These are phyloP conservation scores for Siniperca scherzeri DNA, from an alignment of 2,797 vertebrate genomes.

Conservation along the genomic window DNA sequence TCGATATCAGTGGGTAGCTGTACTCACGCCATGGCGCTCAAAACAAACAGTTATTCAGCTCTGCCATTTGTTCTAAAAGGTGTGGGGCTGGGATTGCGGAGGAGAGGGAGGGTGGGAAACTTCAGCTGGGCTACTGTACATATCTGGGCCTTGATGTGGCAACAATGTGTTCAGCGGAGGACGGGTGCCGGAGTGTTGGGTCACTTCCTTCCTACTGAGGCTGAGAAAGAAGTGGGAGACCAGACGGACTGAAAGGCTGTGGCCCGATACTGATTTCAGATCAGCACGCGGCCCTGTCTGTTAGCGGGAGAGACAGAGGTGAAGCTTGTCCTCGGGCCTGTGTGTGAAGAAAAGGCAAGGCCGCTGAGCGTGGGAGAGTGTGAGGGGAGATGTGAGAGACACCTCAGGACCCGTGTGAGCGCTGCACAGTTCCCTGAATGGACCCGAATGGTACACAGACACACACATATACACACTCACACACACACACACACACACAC, in stretches of 20 bases:
- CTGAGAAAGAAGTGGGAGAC: slow-evolving; percentile 85
- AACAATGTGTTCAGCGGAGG: slow-evolving; percentile 81
- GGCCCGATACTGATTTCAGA: slow-evolving; percentile 69
- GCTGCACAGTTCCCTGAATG: slow-evolving; percentile 73
- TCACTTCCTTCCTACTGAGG: slow-evolving; percentile 86
- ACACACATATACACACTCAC: slow-evolving; percentile 43
- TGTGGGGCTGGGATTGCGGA: slow-evolving; percentile 69
- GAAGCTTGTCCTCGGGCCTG: slow-evolving; percentile 37
- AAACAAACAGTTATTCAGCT: slow-evolving; percentile 82
- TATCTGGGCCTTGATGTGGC: slow-evolving; percentile 85
- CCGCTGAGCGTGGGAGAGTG: slow-evolving; percentile 76
- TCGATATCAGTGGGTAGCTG: slow-evolving; percentile 76
- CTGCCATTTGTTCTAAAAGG: slow-evolving; percentile 80
- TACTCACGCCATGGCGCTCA: slow-evolving; percentile 82
- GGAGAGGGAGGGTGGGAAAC: slow-evolving; percentile 81
- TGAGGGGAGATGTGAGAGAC: slow-evolving; percentile 67
- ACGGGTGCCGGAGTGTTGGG: slow-evolving; percentile 79
- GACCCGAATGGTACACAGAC: slow-evolving; percentile 53
- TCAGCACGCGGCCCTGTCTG: slow-evolving; percentile 34
- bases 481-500: slow-evolving; percentile 54
- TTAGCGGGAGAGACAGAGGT: slow-evolving; percentile 27
- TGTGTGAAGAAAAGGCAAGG: slow-evolving; percentile 34
- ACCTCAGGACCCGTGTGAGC: slow-evolving; percentile 65
- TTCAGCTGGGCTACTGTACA: slow-evolving; percentile 79
- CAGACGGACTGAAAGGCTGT: slow-evolving; percentile 66